phyloP scores from a whole-genome alignment of 1,140 invertebrate genomes.

The Euglossa dilemma region DNA sequence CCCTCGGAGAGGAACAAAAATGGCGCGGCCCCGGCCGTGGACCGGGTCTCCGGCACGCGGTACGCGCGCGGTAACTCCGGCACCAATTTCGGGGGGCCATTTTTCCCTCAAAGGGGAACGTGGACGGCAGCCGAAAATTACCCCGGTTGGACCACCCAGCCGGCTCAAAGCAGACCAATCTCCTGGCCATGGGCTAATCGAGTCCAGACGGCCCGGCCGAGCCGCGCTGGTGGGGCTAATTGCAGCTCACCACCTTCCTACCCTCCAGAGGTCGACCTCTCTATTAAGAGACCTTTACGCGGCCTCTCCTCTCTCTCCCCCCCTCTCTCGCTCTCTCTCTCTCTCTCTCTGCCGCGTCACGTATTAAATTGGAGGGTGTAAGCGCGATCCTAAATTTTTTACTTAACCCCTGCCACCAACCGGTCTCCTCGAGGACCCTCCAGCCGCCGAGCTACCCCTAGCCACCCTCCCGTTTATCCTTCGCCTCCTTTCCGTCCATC shows the following conservation, averaged over 20 bases:
- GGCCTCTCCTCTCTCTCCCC: slow-evolving; percentile 49
- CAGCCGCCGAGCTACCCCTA: background rate
- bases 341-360: slow-evolving; percentile 63
- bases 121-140: slow-evolving; percentile 77
- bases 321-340: background rate
- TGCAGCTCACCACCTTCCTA: slow-evolving; percentile 68
- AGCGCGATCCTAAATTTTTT: slow-evolving; percentile 54
- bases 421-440: slow-evolving; percentile 33
- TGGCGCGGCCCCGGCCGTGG: slow-evolving; percentile 4
- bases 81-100: slow-evolving; percentile 71
- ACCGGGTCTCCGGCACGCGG: background rate
- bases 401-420: slow-evolving; percentile 40
- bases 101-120: slow-evolving; percentile 71
- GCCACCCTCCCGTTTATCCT: slow-evolving; percentile 13
- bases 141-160: slow-evolving; percentile 78
- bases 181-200: slow-evolving; percentile 73
- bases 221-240: slow-evolving; percentile 74
- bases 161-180: slow-evolving; percentile 75
- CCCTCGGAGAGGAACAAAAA: background rate
- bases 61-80: slow-evolving; percentile 51
- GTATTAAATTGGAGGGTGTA: slow-evolving; percentile 79
- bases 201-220: slow-evolving; percentile 53
- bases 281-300: slow-evolving; percentile 70
- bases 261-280: slow-evolving; percentile 67
- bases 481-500: background rate